phyloP scores from a whole-genome alignment of 2,797 vertebrate species.

The Tachyglossus aculeatus region DNA sequence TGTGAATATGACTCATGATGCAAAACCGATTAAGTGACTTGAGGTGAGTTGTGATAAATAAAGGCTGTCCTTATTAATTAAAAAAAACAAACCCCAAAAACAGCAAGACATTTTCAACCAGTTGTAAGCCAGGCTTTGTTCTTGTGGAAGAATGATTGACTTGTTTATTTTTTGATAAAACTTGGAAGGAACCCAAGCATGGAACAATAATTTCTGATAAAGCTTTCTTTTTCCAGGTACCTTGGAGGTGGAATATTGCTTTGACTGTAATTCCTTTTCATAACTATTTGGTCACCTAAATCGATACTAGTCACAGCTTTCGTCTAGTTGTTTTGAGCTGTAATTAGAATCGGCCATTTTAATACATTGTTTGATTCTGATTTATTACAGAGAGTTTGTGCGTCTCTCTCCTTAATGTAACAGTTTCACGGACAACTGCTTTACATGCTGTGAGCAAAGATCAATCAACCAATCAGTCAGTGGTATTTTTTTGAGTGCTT shows the following conservation, averaged over 20 bases:
- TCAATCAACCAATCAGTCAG: no score
- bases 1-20: no score
- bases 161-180: not conserved
- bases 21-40: no score
- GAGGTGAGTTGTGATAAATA: no score
- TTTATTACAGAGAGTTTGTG: no score
- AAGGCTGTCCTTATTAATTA: not conserved
- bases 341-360: not conserved
- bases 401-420: no score
- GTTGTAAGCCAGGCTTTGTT: not conserved
- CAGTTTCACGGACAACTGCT: no score
- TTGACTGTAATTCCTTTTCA: not conserved
- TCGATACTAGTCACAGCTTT: not conserved
- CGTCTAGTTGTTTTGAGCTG: not conserved
- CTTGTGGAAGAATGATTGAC: not conserved
- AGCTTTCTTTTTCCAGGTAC: not conserved
- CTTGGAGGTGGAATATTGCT: not conserved
- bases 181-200: not conserved
- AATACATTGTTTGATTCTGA: no score
- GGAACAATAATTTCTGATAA: not conserved
- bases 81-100: not conserved
- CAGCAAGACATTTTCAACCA: not conserved
- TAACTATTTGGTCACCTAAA: not conserved
- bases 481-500: no score
- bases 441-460: no score